A percentile compares a stretch with the other conserved stretches of the same genome.
phyloP scores from a whole-genome alignment of 2,797 vertebrate genomes.

The Darevskia nairensis region DNA sequence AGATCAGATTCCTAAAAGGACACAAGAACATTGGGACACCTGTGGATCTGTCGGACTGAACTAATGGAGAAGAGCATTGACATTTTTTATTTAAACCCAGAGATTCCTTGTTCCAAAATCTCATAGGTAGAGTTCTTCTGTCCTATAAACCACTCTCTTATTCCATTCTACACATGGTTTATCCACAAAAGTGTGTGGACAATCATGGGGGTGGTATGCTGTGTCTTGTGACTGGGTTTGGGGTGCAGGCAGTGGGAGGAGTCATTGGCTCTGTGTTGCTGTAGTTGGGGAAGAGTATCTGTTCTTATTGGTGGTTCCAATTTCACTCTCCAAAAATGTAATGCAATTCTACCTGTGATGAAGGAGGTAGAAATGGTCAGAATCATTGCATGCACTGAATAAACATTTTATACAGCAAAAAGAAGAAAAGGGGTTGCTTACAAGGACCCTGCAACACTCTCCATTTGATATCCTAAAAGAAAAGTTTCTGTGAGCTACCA shows the following conservation, averaged over 20 bases:
- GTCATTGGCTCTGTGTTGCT: too few species aligned
- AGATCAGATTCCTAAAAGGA: constrained; percentile 92
- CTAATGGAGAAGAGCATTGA: neutral
- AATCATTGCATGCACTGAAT: neutral
- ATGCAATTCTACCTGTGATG: neutral
- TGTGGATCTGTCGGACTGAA: neutral
- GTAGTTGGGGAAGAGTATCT: neutral
- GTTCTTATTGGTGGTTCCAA: neutral
- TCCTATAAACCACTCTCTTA: neutral
- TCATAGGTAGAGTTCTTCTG: neutral
- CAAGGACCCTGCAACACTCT: neutral
- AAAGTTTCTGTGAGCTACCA: too few species aligned
- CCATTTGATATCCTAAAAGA: neutral
- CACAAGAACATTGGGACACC: constrained; percentile 29
- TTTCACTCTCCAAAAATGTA: neutral
- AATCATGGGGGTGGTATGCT: neutral
- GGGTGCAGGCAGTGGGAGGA: neutral
- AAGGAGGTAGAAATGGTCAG: neutral
- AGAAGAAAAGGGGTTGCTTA: neutral
- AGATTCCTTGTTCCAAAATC: neutral
- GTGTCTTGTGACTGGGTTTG: too few species aligned
- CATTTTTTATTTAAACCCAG: neutral
- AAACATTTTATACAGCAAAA: neutral
- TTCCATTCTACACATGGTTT: neutral
- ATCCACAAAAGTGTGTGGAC: neutral